Evolutionary conservation across 2,113 vertebrate genomes (phyloP).

Genomic region (Peromyscus californicus): DNA sequence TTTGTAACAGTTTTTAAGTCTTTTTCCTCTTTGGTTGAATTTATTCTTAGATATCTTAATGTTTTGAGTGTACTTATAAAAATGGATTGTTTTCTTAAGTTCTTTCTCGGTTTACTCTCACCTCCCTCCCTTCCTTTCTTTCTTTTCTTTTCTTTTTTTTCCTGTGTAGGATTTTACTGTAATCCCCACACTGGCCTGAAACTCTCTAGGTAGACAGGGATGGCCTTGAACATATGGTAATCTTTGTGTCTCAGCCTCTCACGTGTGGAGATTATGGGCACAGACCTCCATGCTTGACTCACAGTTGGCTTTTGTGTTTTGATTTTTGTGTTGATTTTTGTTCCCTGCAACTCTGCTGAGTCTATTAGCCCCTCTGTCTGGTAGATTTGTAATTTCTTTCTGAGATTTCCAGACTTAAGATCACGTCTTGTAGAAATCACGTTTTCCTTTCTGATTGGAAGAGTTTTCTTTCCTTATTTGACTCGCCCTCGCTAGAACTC

Average conservation of each 20-base stretch:
- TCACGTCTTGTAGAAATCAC: not conserved
- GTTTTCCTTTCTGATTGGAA: not conserved
- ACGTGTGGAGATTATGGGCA: not conserved
- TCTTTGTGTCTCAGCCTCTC: not conserved
- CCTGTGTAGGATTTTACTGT: not conserved
- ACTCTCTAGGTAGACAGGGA: not conserved
- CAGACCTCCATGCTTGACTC: not conserved
- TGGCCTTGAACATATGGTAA: not conserved
- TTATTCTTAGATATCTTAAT: not conserved
- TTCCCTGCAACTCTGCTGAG: not conserved
- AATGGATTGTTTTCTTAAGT: not conserved
- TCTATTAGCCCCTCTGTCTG: too few species aligned
- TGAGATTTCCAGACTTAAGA: not conserved
- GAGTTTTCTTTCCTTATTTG: not conserved
- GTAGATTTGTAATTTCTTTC: not conserved
- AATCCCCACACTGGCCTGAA: not conserved
- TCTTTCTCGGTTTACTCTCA: not conserved
- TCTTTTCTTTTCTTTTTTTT: too few species aligned
- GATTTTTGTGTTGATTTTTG: not conserved
- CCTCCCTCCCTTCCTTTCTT: not conserved
- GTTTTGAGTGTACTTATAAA: not conserved
- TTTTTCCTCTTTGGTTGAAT: not conserved
- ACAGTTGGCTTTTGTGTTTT: not conserved
- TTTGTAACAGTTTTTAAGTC: not conserved
- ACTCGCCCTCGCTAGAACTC: not conserved